These are phyloP conservation scores for Centropristis striata DNA, from an alignment of 2,113 vertebrate species.

Conservation along the genomic window DNA sequence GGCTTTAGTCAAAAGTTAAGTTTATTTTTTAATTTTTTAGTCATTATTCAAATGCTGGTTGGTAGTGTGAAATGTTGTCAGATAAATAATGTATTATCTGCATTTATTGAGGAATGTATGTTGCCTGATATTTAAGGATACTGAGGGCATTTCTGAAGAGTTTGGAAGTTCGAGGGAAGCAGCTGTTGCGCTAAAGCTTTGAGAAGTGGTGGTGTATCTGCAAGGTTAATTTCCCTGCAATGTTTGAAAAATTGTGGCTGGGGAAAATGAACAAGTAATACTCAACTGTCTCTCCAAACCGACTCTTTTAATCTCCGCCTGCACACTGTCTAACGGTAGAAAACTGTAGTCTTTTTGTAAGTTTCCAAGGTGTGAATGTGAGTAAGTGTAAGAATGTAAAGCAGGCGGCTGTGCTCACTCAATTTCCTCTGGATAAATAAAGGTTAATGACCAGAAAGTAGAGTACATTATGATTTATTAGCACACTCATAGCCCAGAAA, in stretches of 20 bases:
- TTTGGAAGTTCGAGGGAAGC: not conserved
- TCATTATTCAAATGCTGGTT: not conserved
- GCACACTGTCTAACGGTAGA: not conserved
- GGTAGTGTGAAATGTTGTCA: not conserved
- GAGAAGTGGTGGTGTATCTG: not conserved
- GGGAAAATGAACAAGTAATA: not conserved
- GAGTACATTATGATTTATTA: constrained; percentile 48
- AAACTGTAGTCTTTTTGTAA: not conserved
- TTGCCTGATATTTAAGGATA: not conserved
- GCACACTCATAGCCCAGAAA: constrained; percentile 4
- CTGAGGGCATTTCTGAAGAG: not conserved
- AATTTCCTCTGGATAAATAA: constrained; percentile 53
- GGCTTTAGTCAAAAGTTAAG: not conserved
- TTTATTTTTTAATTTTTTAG: not conserved
- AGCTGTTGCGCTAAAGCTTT: not conserved
- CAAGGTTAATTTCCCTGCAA: not conserved
- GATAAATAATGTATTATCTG: not conserved
- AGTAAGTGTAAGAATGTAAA: constrained; percentile 14
- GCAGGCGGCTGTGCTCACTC: constrained; percentile 17
- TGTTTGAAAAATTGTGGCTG: not conserved
- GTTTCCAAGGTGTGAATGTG: constrained; percentile 31
- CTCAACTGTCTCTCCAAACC: not conserved
- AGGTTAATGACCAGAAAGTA: constrained; percentile 36
- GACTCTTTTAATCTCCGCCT: not conserved
- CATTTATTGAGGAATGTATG: not conserved